phyloP scores from a whole-genome alignment of 2,888 invertebrate species.

The Netelia inedita region DNA sequence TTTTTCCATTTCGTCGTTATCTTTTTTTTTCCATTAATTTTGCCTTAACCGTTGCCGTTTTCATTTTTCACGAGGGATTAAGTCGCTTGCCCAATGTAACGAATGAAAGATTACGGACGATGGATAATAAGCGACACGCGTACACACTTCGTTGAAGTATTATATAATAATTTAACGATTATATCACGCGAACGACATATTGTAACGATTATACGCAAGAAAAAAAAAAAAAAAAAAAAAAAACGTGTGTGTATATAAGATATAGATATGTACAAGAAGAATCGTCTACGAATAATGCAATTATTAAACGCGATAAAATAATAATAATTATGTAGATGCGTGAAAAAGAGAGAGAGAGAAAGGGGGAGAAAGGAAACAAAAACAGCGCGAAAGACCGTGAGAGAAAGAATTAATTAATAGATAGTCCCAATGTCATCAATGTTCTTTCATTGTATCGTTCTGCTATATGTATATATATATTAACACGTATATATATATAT shows the following conservation, averaged over 20 bases:
- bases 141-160: conserved; percentile 79
- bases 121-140: conserved; percentile 54
- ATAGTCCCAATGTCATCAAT: conserved; percentile 74
- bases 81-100: background rate
- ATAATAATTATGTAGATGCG: conserved; percentile 40
- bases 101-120: background rate
- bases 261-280: conserved; percentile 30
- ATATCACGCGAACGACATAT: conserved; percentile 52
- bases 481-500: conserved; percentile 52
- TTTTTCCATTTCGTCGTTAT: conserved; percentile 8
- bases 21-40: background rate
- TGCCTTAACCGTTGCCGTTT: conserved; percentile 12
- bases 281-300: conserved; percentile 61
- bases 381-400: background rate
- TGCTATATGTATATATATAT: conserved; percentile 65
- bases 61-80: conserved; percentile 60
- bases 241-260: conserved; percentile 60
- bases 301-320: conserved; percentile 60
- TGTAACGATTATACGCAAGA: conserved; percentile 60
- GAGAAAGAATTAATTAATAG: conserved; percentile 71
- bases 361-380: background rate
- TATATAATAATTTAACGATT: conserved; percentile 71
- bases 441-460: conserved; percentile 80
- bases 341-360: conserved; percentile 25
- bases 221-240: conserved; percentile 49